Percentiles rank a stretch among this genome's conserved stretches.
Conservation (phyloP, 2,888 invertebrate species). For the Chelonus formosanus region DNA sequence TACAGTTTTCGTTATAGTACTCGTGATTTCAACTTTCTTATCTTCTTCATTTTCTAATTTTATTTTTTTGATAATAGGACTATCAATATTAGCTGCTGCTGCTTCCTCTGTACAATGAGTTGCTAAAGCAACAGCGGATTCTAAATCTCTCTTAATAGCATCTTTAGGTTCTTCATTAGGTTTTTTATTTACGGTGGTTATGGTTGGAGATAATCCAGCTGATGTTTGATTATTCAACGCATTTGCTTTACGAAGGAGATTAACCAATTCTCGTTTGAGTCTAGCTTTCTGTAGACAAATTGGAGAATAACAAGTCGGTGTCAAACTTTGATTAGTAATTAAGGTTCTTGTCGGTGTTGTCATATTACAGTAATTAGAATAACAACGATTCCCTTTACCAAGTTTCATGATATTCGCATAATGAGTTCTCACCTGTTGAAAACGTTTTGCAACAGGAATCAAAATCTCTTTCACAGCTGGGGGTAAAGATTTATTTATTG, state of each 20-base stretch:
- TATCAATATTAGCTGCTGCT: constrained; percentile 40
- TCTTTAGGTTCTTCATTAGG: constrained; percentile 64
- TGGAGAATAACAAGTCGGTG: constrained; percentile 80
- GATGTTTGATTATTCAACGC: constrained; percentile 58
- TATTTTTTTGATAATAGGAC: constrained; percentile 32
- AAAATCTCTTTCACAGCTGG: constrained; percentile 67
- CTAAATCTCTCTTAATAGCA: constrained; percentile 71
- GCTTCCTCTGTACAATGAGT: constrained; percentile 70
- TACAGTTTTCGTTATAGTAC: constrained; percentile 53
- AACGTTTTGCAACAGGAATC: constrained; percentile 72
- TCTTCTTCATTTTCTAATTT: constrained; percentile 26
- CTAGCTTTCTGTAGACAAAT: constrained; percentile 79
- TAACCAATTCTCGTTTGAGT: constrained; percentile 75
- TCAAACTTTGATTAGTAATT: constrained; percentile 67
- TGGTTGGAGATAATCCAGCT: constrained; percentile 30
- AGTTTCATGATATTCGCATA: constrained; percentile 76
- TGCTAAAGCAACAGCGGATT: constrained; percentile 72
- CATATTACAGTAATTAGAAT: constrained; percentile 74
- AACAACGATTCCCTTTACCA: constrained; percentile 78
- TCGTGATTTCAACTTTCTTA: constrained; percentile 5
- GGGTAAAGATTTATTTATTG: constrained; percentile 56
- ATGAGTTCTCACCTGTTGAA: constrained; percentile 75
- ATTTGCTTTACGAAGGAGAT: constrained; percentile 73
- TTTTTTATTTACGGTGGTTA: constrained; percentile 44
- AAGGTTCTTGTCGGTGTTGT: constrained; percentile 67